These are phyloP conservation scores for Tethea ocularis DNA, from an alignment of 2,888 invertebrate genomes.

Conservation along the genomic window DNA sequence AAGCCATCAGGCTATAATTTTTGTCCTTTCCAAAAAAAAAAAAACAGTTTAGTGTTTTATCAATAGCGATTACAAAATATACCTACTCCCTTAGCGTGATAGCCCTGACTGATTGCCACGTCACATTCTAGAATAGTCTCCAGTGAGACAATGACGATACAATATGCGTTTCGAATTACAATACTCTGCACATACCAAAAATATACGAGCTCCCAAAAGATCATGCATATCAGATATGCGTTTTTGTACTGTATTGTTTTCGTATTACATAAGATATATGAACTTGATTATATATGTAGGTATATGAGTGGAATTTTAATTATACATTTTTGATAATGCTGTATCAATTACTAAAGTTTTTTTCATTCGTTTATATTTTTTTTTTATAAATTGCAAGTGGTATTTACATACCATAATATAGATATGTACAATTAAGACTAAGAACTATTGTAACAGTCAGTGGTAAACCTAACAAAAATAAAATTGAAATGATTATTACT, in stretches of 20 bases:
- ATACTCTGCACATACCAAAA: conserved; percentile 46
- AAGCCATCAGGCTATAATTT: no score
- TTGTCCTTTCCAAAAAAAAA: no score
- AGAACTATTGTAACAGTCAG: no score
- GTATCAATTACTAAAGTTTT: no score
- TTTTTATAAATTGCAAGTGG: no score
- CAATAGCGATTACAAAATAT: neutral
- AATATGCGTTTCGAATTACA: conserved; percentile 44
- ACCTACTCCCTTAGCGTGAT: neutral
- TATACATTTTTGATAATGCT: neutral
- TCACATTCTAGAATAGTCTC: conserved; percentile 45
- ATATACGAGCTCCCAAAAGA: conserved; percentile 25
- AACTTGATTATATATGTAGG: neutral
- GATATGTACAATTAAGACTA: no score
- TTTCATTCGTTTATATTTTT: no score
- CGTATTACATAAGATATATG: conserved; percentile 12
- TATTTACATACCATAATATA: no score
- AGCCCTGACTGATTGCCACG: conserved; percentile 21
- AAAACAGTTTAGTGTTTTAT: no score
- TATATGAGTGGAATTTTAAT: neutral
- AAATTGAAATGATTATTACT: no score
- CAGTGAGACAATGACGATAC: conserved; percentile 48
- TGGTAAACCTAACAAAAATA: no score
- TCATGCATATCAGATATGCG: conserved; percentile 27
- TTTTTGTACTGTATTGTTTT: conserved; percentile 13